Evolutionary conservation across 2,888 invertebrate species (phyloP).

Genomic region (Tipula vernalis): DNA sequence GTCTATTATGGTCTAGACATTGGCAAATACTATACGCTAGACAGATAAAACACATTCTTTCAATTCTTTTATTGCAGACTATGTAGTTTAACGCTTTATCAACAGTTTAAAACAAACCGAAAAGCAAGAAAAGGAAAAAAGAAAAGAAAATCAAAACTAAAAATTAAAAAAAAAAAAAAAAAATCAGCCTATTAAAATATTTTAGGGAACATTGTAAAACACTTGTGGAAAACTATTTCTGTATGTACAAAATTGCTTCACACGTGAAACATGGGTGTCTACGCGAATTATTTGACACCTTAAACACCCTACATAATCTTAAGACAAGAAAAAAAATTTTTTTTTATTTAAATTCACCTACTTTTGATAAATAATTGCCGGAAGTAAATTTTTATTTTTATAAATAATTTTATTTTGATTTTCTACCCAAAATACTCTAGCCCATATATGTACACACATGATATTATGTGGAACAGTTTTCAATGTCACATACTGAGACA

Average conservation of each 20-base stretch:
- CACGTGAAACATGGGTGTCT: not conserved
- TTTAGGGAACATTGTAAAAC: not conserved
- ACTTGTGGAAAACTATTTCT: not conserved
- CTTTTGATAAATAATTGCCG: not conserved
- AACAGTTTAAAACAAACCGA: not conserved
- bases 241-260: not conserved
- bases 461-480: not conserved
- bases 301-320: not conserved
- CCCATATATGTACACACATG: not conserved
- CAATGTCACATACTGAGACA: not conserved
- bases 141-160: not conserved
- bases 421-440: not conserved
- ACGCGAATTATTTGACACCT: not conserved
- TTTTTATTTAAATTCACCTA: not conserved
- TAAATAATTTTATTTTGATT: not conserved
- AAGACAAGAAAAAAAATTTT: not conserved
- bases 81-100: not conserved
- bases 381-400: not conserved
- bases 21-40: not conserved
- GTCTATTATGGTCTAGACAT: conserved; percentile 4
- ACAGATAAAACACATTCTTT: not conserved
- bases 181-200: not conserved
- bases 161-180: not conserved
- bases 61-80: not conserved
- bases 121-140: not conserved